Conservation (phyloP, 2,888 invertebrate species). For the Athripsodes cinereus region DNA sequence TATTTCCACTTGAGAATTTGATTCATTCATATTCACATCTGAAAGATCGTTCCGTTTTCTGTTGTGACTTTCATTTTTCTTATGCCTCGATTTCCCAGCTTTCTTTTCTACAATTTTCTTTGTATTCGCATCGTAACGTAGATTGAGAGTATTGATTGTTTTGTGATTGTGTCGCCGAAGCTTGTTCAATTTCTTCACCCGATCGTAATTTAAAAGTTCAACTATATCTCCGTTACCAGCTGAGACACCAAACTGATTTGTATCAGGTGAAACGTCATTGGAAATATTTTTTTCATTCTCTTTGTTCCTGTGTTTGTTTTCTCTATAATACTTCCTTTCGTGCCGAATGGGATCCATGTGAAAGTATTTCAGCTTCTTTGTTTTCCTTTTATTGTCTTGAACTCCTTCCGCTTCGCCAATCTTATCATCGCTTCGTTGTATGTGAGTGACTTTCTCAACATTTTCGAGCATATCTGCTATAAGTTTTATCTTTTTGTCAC, state of each 20-base stretch:
- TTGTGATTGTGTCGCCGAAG: conserved; percentile 26
- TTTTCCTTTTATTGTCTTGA: conserved; percentile 8
- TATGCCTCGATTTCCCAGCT: conserved; percentile 13
- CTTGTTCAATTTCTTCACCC: conserved; percentile 20
- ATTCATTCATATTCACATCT: not conserved
- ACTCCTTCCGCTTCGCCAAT: not conserved
- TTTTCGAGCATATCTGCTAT: conserved; percentile 21
- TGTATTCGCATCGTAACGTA: conserved; percentile 22
- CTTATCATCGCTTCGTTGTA: not conserved
- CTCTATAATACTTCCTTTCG: conserved; percentile 22
- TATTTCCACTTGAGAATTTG: not conserved
- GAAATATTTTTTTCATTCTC: not conserved
- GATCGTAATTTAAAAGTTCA: conserved; percentile 23
- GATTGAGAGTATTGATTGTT: conserved; percentile 23
- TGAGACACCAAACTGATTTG: not conserved
- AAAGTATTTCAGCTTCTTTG: conserved; percentile 14
- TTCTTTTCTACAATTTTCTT: conserved; percentile 23
- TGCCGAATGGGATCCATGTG: conserved; percentile 21
- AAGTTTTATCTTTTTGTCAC: conserved; percentile 19
- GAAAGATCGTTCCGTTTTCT: not conserved
- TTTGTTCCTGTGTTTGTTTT: conserved; percentile 3
- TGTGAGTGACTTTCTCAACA: not conserved
- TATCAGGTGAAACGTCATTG: not conserved
- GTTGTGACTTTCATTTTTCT: conserved; percentile 10
- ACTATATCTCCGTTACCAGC: conserved; percentile 23